Evolutionary conservation across 2,888 invertebrate genomes (phyloP).

Genomic region (Craniophora ligustri): DNA sequence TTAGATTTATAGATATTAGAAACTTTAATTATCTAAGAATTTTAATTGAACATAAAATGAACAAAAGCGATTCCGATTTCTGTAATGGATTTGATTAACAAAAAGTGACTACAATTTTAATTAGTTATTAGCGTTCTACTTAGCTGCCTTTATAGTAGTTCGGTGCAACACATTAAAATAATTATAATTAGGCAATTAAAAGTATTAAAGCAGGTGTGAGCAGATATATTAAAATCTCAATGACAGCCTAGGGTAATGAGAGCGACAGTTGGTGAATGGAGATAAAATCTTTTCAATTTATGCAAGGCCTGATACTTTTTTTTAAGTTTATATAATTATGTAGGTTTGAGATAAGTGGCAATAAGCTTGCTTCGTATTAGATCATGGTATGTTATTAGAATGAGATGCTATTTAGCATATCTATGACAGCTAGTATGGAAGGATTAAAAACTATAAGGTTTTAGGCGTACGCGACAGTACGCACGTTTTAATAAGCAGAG

Average conservation of each 20-base stretch:
- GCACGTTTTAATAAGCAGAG: too few species aligned
- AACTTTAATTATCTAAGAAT: neutral
- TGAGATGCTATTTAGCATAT: too few species aligned
- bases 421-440: too few species aligned
- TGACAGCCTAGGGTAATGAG: slow-evolving; percentile 40
- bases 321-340: too few species aligned
- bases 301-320: too few species aligned
- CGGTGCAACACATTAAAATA: slow-evolving; percentile 11
- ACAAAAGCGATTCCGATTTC: neutral
- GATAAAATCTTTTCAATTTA: neutral
- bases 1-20: neutral
- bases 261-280: slow-evolving; percentile 25
- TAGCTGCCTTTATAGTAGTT: neutral
- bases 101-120: slow-evolving; percentile 27
- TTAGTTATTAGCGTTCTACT: slow-evolving; percentile 19
- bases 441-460: too few species aligned
- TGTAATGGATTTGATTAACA: slow-evolving; percentile 21
- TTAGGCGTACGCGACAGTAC: too few species aligned
- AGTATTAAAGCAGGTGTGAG: slow-evolving; percentile 40
- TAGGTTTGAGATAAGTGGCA: too few species aligned
- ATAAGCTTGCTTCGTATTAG: too few species aligned
- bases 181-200: slow-evolving; percentile 45
- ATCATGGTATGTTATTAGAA: too few species aligned
- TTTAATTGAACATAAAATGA: slow-evolving; percentile 2
- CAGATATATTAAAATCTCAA: slow-evolving; percentile 39